Evolutionary conservation across 2,113 vertebrate genomes (phyloP).

Genomic region (Tetrax tetrax): DNA sequence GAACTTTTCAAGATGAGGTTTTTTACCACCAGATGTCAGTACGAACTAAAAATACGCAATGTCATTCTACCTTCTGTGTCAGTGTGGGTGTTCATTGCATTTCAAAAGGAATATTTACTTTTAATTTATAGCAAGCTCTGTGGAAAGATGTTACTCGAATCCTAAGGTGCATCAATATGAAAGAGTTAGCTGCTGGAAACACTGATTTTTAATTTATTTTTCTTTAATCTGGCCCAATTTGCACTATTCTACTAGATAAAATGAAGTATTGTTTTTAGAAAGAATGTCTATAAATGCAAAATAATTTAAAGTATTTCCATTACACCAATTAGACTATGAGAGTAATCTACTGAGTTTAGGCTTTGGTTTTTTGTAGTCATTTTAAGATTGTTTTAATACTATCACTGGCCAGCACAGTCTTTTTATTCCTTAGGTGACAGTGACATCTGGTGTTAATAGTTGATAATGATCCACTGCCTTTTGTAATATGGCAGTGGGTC

Average conservation of each 20-base stretch:
- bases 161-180: neutral
- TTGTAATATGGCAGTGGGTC: no score
- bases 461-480: neutral
- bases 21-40: neutral
- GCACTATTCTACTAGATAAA: neutral
- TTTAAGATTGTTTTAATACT: neutral
- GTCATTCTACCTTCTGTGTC: neutral
- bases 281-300: neutral
- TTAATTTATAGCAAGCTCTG: neutral
- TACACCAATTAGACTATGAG: neutral
- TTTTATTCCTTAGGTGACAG: slow-evolving; percentile 21
- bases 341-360: neutral
- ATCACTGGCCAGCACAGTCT: neutral
- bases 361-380: neutral
- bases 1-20: neutral
- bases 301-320: neutral
- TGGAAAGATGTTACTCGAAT: neutral
- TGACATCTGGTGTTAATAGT: slow-evolving; percentile 22
- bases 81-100: neutral
- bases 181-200: neutral
- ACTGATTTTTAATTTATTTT: neutral
- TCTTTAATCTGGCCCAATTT: neutral
- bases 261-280: neutral
- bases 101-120: neutral
- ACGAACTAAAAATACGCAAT: neutral